Evolutionary conservation across 1,140 invertebrate genomes (phyloP), one percentile per base, ranked within the genome.

Genomic region (Doryteuthis pealeii): DNA sequence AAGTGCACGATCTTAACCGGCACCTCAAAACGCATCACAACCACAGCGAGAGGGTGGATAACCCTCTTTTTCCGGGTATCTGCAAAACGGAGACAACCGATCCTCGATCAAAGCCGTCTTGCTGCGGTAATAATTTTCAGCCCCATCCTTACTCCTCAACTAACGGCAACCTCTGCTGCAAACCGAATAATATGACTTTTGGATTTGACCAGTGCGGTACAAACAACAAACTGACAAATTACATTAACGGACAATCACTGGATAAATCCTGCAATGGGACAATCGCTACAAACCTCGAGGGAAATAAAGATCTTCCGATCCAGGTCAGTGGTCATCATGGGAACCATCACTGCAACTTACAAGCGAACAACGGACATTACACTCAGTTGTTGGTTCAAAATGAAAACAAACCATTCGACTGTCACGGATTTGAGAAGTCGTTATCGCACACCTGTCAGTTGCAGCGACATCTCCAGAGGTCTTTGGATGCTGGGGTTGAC

Each of bases 371-470:
- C 6, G 54, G 54, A 12, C 54, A 62, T 6, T 62, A 62, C 6
- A 62, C 54, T 14, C 54, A 62, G 18, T 18, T 62, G 18, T 22
- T 62, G 12, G 22, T 62, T 22, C 54, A 62, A 22, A 62, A 62
- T 62, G 54, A 62, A 62, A 62, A 62, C 54, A 62, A 62, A 62
- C 18, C 54, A 62, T 62, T 62, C 26, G 54, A 62, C 18, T 62
- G 54, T 18, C 18, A 62, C 18, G 26, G 26, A 22, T 62, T 62
- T 22, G 54, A 62, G 22, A 62, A 62, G 18, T 62, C 54, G 18
- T 0, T 62, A n/a, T 62, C 54, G 18, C 54, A 28, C 18, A 62
- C 54, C 18, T 62, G 54, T 22, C 54, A 62, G 26, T 28, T 62
- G 26, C 54, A 62, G 26, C 54, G 54, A 28, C 54, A 62, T 62